Conservation (phyloP, 2,888 invertebrate genomes). For the Ichneumoninae sp. region DNA sequence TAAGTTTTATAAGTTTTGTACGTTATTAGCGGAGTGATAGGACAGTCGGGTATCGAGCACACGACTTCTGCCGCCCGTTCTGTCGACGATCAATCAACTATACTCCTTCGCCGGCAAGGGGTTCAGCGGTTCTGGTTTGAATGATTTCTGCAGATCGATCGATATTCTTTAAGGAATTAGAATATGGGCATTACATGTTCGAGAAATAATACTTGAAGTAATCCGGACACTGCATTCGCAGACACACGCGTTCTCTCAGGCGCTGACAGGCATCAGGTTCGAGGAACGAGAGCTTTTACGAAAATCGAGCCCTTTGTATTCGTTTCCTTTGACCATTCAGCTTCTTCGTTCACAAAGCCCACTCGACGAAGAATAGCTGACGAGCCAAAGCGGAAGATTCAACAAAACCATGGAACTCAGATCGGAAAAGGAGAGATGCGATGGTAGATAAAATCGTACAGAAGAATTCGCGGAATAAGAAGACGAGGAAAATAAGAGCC, state of each 20-base stretch:
- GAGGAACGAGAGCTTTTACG: slow-evolving; percentile 26
- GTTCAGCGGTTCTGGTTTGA: background rate
- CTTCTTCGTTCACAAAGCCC: slow-evolving; percentile 43
- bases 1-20: too few species aligned
- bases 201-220: slow-evolving; percentile 30
- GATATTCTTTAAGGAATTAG: slow-evolving; percentile 10
- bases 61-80: too few species aligned
- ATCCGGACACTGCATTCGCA: background rate
- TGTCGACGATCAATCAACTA: too few species aligned
- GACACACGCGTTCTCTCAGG: background rate
- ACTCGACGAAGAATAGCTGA: slow-evolving; percentile 34
- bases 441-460: too few species aligned
- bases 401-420: background rate
- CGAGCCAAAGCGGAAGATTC: slow-evolving; percentile 9
- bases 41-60: too few species aligned
- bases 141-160: background rate
- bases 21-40: too few species aligned
- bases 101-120: background rate
- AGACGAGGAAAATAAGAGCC: too few species aligned
- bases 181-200: background rate
- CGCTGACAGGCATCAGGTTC: background rate
- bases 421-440: slow-evolving; percentile 9
- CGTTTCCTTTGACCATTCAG: slow-evolving; percentile 46
- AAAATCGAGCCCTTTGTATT: slow-evolving; percentile 54
- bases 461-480: too few species aligned